These are phyloP conservation scores for Arizona elegans DNA, from an alignment of 2,113 vertebrate species.

Conservation along the genomic window DNA sequence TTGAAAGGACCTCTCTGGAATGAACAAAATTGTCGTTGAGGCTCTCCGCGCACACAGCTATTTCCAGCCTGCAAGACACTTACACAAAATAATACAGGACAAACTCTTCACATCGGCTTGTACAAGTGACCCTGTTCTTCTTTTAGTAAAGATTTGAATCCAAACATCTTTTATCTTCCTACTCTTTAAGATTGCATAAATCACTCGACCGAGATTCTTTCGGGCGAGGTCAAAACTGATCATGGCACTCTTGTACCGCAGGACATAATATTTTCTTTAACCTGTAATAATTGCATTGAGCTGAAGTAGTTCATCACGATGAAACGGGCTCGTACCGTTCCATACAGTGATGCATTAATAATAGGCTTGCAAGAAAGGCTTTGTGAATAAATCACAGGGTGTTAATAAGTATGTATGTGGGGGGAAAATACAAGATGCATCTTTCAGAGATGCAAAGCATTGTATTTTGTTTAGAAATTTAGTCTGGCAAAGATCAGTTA, in stretches of 20 bases:
- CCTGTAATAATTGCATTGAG: constrained; percentile 21
- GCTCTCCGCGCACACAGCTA: background rate
- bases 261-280: constrained; percentile 27
- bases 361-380: background rate
- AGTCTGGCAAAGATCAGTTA: constrained; percentile 1
- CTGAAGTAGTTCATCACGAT: constrained; percentile 25
- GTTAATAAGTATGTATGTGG: background rate
- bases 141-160: constrained; percentile 19
- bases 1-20: background rate
- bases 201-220: constrained; percentile 19
- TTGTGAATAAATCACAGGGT: background rate
- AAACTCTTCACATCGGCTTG: background rate
- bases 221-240: background rate
- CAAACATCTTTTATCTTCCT: constrained; percentile 19
- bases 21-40: background rate
- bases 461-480: background rate
- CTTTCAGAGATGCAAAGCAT: background rate
- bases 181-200: constrained; percentile 6
- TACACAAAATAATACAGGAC: constrained; percentile 12
- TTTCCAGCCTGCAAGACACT: background rate
- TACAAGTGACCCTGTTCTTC: constrained; percentile 14
- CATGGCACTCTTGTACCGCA: background rate
- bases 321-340: constrained; percentile 9
- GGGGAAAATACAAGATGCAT: background rate
- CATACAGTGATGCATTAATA: background rate